These are phyloP conservation scores for Diaprepes abbreviatus DNA, from an alignment of 2,888 invertebrate species.

Conservation along the genomic window DNA sequence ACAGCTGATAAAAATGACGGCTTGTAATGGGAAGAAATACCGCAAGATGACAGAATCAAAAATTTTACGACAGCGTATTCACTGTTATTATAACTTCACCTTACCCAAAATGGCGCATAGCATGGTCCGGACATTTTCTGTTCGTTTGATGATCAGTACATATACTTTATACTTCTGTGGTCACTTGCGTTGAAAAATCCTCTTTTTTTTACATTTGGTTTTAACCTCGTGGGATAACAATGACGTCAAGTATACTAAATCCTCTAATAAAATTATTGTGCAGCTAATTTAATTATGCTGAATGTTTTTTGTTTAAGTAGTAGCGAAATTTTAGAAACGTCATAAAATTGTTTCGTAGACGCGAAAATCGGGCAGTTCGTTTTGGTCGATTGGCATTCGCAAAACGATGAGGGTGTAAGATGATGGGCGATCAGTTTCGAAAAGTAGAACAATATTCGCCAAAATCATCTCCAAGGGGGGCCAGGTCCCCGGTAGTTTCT, in stretches of 20 bases:
- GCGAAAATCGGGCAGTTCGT: constrained; percentile 24
- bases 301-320: constrained; percentile 30
- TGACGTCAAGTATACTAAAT: neutral
- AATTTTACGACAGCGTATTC: too few species aligned
- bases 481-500: constrained; percentile 94
- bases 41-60: too few species aligned
- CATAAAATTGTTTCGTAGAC: constrained; percentile 19
- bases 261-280: neutral
- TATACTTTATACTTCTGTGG: too few species aligned
- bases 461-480: constrained; percentile 93
- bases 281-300: neutral
- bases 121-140: too few species aligned
- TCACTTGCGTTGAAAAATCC: too few species aligned
- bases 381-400: constrained; percentile 44
- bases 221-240: neutral
- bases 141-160: too few species aligned
- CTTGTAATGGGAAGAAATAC: neutral
- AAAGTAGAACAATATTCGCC: constrained; percentile 96
- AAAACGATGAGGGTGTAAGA: constrained; percentile 75
- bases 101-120: too few species aligned
- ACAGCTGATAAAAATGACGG: constrained; percentile 1
- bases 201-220: neutral
- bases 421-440: constrained; percentile 93
- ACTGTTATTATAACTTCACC: too few species aligned
- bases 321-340: constrained; percentile 12